Conservation (phyloP, 2,797 vertebrate species). For the Clarias pachynema region DNA sequence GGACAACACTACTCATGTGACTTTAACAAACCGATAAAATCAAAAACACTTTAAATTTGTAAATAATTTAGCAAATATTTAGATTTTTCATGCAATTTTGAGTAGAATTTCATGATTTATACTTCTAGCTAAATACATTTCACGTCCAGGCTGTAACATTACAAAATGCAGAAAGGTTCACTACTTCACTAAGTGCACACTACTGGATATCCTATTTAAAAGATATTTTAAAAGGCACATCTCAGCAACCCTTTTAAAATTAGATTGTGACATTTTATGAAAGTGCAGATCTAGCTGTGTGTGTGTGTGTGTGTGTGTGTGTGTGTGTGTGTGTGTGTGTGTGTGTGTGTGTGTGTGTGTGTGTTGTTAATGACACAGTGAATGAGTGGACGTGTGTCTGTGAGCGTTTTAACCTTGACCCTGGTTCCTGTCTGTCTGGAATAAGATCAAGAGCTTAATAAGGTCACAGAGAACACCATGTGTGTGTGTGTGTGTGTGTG, state of each 20-base stretch:
- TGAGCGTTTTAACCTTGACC: constrained; percentile 14
- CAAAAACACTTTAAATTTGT: not conserved
- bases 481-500: not conserved
- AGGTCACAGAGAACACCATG: constrained; percentile 12
- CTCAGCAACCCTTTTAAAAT: not conserved
- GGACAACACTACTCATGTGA: not conserved
- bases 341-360: constrained; percentile 5
- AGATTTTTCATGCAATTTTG: not conserved
- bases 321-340: constrained; percentile 11
- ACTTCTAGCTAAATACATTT: not conserved
- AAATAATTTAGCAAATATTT: not conserved
- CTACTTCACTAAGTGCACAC: too few relatives aligned
- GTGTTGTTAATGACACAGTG: not conserved
- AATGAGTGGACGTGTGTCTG: not conserved
- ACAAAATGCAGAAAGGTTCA: not conserved
- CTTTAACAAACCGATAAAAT: not conserved
- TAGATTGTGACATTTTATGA: not conserved
- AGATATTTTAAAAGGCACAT: not conserved
- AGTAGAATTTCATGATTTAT: not conserved
- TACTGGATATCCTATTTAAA: not conserved
- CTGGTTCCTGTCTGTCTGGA: constrained; percentile 14
- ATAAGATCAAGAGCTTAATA: constrained; percentile 10
- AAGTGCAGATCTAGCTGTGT: not conserved
- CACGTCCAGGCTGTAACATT: not conserved
- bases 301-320: not conserved